Evolutionary conservation across 2,113 vertebrate genomes (phyloP).

Genomic region (Oryzias curvinotus): DNA sequence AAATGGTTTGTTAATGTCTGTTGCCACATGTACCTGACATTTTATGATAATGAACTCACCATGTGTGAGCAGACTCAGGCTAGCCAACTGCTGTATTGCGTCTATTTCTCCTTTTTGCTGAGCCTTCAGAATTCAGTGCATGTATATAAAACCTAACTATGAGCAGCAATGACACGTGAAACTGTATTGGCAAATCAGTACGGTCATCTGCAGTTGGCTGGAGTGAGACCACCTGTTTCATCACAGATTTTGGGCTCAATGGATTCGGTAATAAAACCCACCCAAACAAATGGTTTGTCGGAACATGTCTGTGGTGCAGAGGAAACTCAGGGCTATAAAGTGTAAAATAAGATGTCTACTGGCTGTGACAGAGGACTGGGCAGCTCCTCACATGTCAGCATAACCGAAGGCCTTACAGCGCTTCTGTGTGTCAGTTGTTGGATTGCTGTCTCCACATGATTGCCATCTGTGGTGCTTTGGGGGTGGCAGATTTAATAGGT

Average conservation of each 20-base stretch:
- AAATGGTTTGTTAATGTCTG: too few species aligned
- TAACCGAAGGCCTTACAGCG: constrained; percentile 16
- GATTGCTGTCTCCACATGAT: constrained; percentile 4
- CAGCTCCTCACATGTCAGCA: constrained; percentile 1
- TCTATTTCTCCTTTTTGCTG: constrained; percentile 32
- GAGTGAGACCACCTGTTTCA: constrained; percentile 60
- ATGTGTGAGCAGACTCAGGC: too few species aligned
- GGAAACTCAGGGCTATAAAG: constrained; percentile 36
- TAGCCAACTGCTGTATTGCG: too few species aligned
- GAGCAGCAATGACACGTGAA: constrained; percentile 24
- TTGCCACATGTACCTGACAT: too few species aligned
- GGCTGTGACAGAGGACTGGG: constrained; percentile 16
- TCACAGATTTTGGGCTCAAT: constrained; percentile 55
- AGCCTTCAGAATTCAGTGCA: constrained; percentile 31
- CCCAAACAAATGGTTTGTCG: constrained; percentile 37
- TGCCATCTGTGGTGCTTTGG: constrained; percentile 10
- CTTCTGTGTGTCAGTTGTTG: constrained; percentile 24
- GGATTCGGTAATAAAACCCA: constrained; percentile 54
- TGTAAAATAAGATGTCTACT: constrained; percentile 8
- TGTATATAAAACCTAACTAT: constrained; percentile 28
- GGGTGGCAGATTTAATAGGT: constrained; percentile 2
- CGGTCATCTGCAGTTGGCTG: constrained; percentile 60
- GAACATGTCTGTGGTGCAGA: constrained; percentile 33
- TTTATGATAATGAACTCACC: too few species aligned
- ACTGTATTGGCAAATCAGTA: constrained; percentile 15